These are phyloP conservation scores for Drosophila kambysellisi DNA, from an alignment of 2,888 invertebrate genomes.

Conservation along the genomic window DNA sequence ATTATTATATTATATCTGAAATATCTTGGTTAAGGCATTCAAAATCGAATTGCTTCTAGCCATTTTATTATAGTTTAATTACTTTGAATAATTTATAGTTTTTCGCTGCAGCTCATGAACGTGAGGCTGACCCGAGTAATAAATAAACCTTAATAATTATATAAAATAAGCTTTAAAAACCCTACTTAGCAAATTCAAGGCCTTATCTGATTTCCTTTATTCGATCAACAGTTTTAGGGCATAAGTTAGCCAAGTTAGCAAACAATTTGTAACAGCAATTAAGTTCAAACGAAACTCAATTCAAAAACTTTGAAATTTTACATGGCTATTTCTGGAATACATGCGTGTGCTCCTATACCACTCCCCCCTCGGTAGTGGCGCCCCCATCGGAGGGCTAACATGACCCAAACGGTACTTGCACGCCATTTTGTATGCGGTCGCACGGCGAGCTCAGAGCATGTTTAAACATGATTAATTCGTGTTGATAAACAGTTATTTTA, in stretches of 20 bases:
- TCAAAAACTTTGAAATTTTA: slow-evolving; percentile 6
- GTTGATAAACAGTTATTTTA: slow-evolving; percentile 80
- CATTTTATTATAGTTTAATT: background rate
- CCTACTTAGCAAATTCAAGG: background rate
- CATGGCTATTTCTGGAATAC: slow-evolving; percentile 14
- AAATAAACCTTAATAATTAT: background rate
- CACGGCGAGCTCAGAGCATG: slow-evolving; percentile 56
- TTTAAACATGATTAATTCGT: slow-evolving; percentile 75
- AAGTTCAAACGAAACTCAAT: background rate
- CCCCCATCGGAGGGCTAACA: slow-evolving; percentile 21
- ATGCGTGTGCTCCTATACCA: slow-evolving; percentile 24
- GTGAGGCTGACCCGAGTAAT: background rate
- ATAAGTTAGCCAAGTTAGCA: background rate
- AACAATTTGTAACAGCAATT: background rate
- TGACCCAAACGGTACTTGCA: slow-evolving; percentile 53
- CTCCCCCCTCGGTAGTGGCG: background rate
- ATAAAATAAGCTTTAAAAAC: background rate
- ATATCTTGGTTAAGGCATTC: background rate
- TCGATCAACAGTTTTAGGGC: background rate
- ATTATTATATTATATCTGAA: background rate
- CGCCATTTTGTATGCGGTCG: slow-evolving; percentile 59
- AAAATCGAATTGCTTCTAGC: background rate
- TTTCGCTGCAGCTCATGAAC: background rate
- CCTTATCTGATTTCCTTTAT: background rate
- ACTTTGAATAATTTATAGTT: background rate